These are phyloP conservation scores for Leguminivora glycinivorella DNA, from an alignment of 1,140 invertebrate genomes.

Conservation along the genomic window DNA sequence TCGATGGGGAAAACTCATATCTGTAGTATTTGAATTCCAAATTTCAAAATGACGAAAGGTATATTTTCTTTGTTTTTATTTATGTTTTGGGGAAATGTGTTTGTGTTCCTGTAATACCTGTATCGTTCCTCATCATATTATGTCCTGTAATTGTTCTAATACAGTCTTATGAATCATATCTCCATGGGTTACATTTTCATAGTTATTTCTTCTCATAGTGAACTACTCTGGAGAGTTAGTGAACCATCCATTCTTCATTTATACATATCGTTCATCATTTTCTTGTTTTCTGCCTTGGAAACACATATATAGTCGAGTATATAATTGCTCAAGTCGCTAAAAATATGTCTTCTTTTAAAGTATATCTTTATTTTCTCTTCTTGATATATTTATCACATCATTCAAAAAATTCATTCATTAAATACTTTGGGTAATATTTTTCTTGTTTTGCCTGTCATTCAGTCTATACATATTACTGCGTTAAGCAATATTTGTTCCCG, in stretches of 20 bases:
- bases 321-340: too few species aligned
- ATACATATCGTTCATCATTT: not conserved
- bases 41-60: constrained; percentile 43
- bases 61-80: constrained; percentile 40
- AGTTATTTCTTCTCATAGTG: not conserved
- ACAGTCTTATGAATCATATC: not conserved
- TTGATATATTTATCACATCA: too few species aligned
- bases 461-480: too few species aligned
- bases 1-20: constrained; percentile 46
- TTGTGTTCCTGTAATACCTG: constrained; percentile 26
- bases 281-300: not conserved
- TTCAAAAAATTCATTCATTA: too few species aligned
- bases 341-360: too few species aligned
- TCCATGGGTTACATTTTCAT: too few species aligned
- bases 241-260: not conserved
- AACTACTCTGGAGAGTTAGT: too few species aligned
- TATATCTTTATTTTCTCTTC: too few species aligned
- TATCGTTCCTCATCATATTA: not conserved
- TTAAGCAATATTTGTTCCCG: too few species aligned
- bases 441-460: too few species aligned
- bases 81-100: constrained; percentile 39
- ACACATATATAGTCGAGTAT: too few species aligned
- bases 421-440: too few species aligned
- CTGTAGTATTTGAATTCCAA: constrained; percentile 42
- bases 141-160: not conserved